Conservation (phyloP, 2,797 vertebrate species). For the Enoplosus armatus region DNA sequence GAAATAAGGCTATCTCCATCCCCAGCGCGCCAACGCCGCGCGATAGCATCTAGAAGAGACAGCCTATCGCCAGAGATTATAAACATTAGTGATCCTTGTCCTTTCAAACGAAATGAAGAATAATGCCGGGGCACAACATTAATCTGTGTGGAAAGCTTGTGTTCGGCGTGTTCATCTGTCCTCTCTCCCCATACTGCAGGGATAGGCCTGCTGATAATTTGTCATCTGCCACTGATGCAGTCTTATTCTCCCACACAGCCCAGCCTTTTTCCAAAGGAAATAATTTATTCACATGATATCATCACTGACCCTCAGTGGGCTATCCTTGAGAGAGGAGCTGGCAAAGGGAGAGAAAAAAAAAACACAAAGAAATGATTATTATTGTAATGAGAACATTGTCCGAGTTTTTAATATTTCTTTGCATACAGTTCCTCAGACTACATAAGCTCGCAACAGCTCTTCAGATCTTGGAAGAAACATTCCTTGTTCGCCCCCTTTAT, state of each 20-base stretch:
- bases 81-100: constrained; percentile 80
- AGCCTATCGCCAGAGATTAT: constrained; percentile 74
- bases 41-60: constrained; percentile 76
- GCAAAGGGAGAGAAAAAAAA: too few relatives aligned
- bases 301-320: constrained; percentile 23
- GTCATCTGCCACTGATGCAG: constrained; percentile 57
- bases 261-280: constrained; percentile 15
- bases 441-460: not conserved
- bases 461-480: not conserved
- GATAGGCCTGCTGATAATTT: constrained; percentile 49
- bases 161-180: constrained; percentile 34
- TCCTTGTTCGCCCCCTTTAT: not conserved
- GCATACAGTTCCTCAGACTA: not conserved
- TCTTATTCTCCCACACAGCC: constrained; percentile 37
- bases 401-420: not conserved
- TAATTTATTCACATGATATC: constrained; percentile 54
- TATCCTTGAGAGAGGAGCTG: not conserved
- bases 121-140: constrained; percentile 65
- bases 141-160: constrained; percentile 63
- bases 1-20: constrained; percentile 74
- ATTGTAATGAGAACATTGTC: not conserved
- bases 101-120: constrained; percentile 73
- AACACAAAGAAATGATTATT: not conserved
- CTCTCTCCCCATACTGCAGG: constrained; percentile 32
- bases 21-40: constrained; percentile 65